phyloP scores from a whole-genome alignment of 2,797 vertebrate species.

The Periophthalmus magnuspinnatus region DNA sequence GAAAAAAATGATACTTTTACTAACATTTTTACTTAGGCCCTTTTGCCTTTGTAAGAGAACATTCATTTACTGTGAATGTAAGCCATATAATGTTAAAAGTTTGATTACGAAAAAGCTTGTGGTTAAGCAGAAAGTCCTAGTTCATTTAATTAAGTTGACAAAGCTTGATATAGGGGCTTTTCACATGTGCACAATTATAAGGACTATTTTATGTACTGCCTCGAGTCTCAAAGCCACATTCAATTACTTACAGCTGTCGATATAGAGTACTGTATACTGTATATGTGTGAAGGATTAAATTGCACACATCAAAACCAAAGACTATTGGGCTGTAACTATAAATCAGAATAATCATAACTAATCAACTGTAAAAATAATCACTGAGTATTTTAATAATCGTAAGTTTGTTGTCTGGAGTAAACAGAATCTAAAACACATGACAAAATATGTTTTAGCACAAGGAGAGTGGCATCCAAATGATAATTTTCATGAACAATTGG shows the following conservation, averaged over 20 bases:
- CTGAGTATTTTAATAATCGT: too few relatives aligned
- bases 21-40: not conserved
- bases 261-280: not conserved
- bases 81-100: not conserved
- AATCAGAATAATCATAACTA: not conserved
- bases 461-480: too few relatives aligned
- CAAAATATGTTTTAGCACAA: too few relatives aligned
- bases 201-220: not conserved
- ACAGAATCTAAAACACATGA: too few relatives aligned
- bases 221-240: conserved; percentile 2
- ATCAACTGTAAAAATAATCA: too few relatives aligned
- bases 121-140: not conserved
- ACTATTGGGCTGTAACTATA: not conserved
- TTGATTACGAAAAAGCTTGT: conserved; percentile 1
- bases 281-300: conserved; percentile 6
- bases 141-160: conserved; percentile 11
- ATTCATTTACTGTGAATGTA: not conserved
- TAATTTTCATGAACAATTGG: too few relatives aligned
- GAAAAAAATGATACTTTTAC: not conserved
- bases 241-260: conserved; percentile 15
- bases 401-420: too few relatives aligned
- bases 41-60: not conserved
- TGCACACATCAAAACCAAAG: not conserved
- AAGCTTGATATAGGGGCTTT: conserved; percentile 1
- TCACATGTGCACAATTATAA: conserved; percentile 14